Evolutionary conservation across 2,888 invertebrate species (phyloP), one percentile per base, ranked within the genome.

Genomic region (Ecdyonurus torrentis): DNA sequence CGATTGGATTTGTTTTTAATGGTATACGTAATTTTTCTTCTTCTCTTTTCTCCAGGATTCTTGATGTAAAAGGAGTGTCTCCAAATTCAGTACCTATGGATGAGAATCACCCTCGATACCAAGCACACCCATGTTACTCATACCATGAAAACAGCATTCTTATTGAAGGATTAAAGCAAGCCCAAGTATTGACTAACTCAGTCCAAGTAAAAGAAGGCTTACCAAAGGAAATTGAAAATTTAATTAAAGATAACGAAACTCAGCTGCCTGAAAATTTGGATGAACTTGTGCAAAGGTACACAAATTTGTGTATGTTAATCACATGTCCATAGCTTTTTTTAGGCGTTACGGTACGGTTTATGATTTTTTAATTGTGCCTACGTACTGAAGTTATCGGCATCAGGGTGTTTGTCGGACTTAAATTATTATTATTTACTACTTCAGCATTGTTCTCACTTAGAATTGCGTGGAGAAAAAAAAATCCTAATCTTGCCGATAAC

Each of bases 121-220:
- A 86, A 68, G 74, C 80, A 20, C 75, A 74, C 65, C 77, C 79
- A 2, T 84, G 87, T 37, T 67, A 67, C 24, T 50, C 64, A 18
- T 67, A 64, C 61, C 75, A 60, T 63, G 81, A 85, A 67, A 74
- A 77, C 50, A 84, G 82, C 74, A 83, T 87, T 7, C 74, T 89
- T 2, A 70, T 89, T 23, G 83, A 85, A 74, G 93, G 91, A 15
- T 70, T 87, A 61, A 73, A 79, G 1, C 93, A 94, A 76, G 90
- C 90, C 0, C 85, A 88, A 75, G 76, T 86, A n/a, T 75, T 94
- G 3, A 89, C 89, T 2, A 93, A 93, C 71, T 83, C 89, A 1
- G 74, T 90, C 2, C 77, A 82, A 71, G 74, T 84, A 64, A 75
- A 83, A 66, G 75, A 82, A 55, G 79, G 75, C 64, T 75, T 89